Base-by-base conservation (phyloP, 1,140 invertebrate species). In the Drosophila virilis region DNA sequence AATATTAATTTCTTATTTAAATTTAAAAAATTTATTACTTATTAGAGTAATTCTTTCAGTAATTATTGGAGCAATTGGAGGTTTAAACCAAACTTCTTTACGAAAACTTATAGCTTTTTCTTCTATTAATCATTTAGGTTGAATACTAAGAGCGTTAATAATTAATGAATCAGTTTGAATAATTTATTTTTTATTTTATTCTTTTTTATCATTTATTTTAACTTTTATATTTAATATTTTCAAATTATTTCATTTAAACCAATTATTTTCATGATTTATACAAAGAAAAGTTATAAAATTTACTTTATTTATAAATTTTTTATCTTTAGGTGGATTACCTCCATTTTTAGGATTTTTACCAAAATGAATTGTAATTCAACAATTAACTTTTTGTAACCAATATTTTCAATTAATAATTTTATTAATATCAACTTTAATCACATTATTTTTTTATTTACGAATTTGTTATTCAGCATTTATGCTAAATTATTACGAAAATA, bases 321-420 rank as follows among this genome's bases (percentile, higher is more conserved):
- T 94, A 76, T 94, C 93, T 42, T 82, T 94, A 91, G 93, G 93
- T 2, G 93, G 93, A 57, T 78, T 94, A 74, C 93, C 93, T 0
- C 93, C 93, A 4, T 94, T 94, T 89, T 79, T 94, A 75, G 93
- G 93, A 92, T 94, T 94, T 92, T 79, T 94, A 9, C 92, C 93
- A 33, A 94, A 94, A 93, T 94, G 93, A 93, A 68, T 94, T 75
- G 84, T 92, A 68, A 93, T 93, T 80, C 92, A 93, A 88, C 84
- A 82, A 77, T 62, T 93, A 92, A 92, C 92, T 62, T 59, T 73
- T 68, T 91, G 75, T 86, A 92, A 92, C 40, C 83, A 91, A 76
- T 91, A 79, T 78, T 51, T 92, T 67, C 50, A 92, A 88, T 77
- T 78, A 77, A 84, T 91, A 54, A 79, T 93, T 78, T 82, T 93